Conservation (phyloP, 1,140 invertebrate species). For the Macrosteles quadrilineatus region DNA sequence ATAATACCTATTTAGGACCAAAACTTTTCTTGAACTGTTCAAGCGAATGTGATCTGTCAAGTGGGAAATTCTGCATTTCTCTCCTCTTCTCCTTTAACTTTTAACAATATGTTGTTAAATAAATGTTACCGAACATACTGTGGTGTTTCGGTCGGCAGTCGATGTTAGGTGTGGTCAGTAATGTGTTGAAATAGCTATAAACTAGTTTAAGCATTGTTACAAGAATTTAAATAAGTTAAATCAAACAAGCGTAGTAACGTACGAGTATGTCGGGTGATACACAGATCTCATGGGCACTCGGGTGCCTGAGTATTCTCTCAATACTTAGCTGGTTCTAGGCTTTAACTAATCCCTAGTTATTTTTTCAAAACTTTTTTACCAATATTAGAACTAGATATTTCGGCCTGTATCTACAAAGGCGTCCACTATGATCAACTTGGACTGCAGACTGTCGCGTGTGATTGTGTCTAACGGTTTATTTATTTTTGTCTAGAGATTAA, state of each 20-base stretch:
- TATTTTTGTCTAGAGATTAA: neutral
- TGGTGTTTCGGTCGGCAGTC: neutral
- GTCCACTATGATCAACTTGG: neutral
- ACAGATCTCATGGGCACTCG: neutral
- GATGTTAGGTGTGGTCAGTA: constrained; percentile 11
- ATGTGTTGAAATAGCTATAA: constrained; percentile 18
- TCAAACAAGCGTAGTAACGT: neutral
- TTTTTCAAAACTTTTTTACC: constrained; percentile 18
- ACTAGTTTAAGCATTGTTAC: constrained; percentile 6
- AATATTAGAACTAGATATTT: constrained; percentile 12
- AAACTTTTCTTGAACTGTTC: neutral
- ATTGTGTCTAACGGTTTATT: neutral
- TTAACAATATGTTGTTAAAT: neutral
- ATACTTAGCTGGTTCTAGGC: neutral
- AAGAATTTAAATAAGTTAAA: constrained; percentile 18
- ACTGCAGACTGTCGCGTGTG: neutral
- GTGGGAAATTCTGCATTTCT: neutral
- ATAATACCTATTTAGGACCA: neutral
- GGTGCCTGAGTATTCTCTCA: neutral
- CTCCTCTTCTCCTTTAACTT: neutral
- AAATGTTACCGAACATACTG: neutral
- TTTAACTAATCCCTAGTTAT: constrained; percentile 26
- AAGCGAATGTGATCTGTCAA: neutral
- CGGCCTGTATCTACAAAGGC: neutral
- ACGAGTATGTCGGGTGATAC: neutral